Conservation (phyloP, 2,888 invertebrate species). For the Cheilosia pagana region DNA sequence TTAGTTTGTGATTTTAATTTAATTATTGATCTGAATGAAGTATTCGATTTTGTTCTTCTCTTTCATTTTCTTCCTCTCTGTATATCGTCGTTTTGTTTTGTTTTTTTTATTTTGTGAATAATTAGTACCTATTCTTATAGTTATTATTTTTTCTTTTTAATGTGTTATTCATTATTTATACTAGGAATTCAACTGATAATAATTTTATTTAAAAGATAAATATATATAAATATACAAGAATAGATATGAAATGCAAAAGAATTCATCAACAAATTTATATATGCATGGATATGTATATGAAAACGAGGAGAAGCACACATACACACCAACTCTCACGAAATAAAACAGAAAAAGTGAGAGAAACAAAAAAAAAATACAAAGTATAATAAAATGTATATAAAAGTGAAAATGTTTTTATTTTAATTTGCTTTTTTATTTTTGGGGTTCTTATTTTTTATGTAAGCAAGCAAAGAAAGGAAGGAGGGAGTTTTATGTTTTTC, state of each 20-base stretch:
- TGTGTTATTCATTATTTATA: slow-evolving; percentile 60
- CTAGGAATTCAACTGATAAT: slow-evolving; percentile 52
- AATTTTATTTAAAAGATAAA: slow-evolving; percentile 57
- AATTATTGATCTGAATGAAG: slow-evolving; percentile 42
- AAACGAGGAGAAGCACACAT: slow-evolving; percentile 25
- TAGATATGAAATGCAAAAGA: slow-evolving; percentile 35
- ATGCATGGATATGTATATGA: slow-evolving; percentile 6
- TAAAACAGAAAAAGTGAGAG: slow-evolving; percentile 20
- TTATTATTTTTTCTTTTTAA: slow-evolving; percentile 47
- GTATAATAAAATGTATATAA: slow-evolving; percentile 72
- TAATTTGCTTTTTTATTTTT: slow-evolving; percentile 2
- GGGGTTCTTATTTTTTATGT: background rate
- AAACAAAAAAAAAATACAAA: slow-evolving; percentile 51
- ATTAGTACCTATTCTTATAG: slow-evolving; percentile 46
- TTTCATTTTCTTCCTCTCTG: background rate
- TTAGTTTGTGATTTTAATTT: slow-evolving; percentile 72
- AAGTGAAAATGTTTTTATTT: slow-evolving; percentile 37
- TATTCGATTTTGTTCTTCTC: slow-evolving; percentile 17
- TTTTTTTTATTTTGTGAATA: slow-evolving; percentile 62
- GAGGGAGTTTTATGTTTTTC: background rate
- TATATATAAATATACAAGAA: slow-evolving; percentile 62
- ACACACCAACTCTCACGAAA: slow-evolving; percentile 36
- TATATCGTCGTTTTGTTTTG: slow-evolving; percentile 32
- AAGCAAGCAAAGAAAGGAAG: too few relatives aligned
- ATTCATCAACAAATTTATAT: slow-evolving; percentile 46